These are phyloP conservation scores for Diabrotica virgifera DNA, from an alignment of 1,140 invertebrate genomes.

Conservation along the genomic window DNA sequence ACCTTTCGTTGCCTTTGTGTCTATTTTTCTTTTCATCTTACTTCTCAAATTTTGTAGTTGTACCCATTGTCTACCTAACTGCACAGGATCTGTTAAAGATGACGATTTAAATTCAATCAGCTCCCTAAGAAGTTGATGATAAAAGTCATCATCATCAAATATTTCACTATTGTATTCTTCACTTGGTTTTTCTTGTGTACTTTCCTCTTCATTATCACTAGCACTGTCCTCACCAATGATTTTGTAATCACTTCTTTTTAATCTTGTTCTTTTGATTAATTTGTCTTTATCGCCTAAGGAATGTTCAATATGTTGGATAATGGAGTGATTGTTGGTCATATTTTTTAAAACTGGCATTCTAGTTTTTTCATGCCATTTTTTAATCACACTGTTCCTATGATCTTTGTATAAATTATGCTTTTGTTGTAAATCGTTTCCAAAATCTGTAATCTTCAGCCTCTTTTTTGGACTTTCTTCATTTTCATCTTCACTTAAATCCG, in stretches of 20 bases:
- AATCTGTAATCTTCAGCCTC: slow-evolving; percentile 64
- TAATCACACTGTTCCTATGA: slow-evolving; percentile 75
- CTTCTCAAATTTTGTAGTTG: slow-evolving; percentile 86
- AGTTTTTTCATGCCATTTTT: slow-evolving; percentile 95
- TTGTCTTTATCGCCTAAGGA: slow-evolving; percentile 74
- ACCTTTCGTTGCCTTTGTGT: slow-evolving; percentile 90
- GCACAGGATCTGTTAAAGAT: slow-evolving; percentile 76
- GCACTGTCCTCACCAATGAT: slow-evolving; percentile 60
- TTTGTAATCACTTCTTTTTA: slow-evolving; percentile 71
- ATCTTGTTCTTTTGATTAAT: slow-evolving; percentile 76
- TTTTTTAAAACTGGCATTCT: slow-evolving; percentile 55
- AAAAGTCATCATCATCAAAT: slow-evolving; percentile 97
- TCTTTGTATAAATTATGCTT: slow-evolving; percentile 62
- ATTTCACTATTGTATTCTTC: slow-evolving; percentile 79
- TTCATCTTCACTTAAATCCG: slow-evolving; percentile 47
- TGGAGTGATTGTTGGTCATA: slow-evolving; percentile 66
- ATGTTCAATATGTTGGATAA: slow-evolving; percentile 84
- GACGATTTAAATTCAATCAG: slow-evolving; percentile 87
- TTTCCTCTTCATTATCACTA: slow-evolving; percentile 35
- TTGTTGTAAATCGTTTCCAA: slow-evolving; percentile 60
- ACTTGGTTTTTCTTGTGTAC: slow-evolving; percentile 31
- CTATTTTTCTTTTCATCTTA: slow-evolving; percentile 87
- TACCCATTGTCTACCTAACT: slow-evolving; percentile 80
- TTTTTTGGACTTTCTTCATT: slow-evolving; percentile 43
- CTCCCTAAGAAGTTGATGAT: slow-evolving; percentile 88